phyloP scores from a whole-genome alignment of 2,113 vertebrate genomes.

The Trogon melanurus region DNA sequence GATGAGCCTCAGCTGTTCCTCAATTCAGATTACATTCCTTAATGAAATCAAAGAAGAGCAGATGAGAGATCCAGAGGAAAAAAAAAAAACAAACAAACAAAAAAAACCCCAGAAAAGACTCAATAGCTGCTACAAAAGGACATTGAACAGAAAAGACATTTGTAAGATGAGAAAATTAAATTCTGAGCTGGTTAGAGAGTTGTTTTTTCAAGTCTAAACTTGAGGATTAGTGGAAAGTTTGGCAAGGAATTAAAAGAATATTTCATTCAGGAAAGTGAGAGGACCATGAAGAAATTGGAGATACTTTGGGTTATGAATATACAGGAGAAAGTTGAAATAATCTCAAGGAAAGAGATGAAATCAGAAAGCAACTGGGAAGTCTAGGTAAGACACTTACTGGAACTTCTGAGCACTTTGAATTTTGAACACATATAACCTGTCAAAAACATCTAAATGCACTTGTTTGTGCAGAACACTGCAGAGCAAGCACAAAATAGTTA shows the following conservation, averaged over 20 bases:
- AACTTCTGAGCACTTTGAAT: background rate
- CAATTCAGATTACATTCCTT: background rate
- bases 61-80: slow-evolving; percentile 7
- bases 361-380: background rate
- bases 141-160: background rate
- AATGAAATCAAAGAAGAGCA: slow-evolving; percentile 14
- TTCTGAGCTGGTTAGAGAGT: background rate
- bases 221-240: background rate
- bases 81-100: background rate
- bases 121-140: background rate
- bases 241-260: background rate
- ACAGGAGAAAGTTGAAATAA: background rate
- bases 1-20: slow-evolving; percentile 3
- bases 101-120: background rate
- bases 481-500: background rate
- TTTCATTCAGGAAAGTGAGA: background rate
- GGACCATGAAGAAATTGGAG: background rate
- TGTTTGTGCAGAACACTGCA: background rate
- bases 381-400: background rate
- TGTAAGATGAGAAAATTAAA: background rate
- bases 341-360: background rate
- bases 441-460: background rate
- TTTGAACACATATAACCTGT: background rate
- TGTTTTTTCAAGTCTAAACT: background rate
- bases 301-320: background rate